Base-by-base conservation (phyloP, 2,888 invertebrate genomes). In the Ophion obscuratus region DNA sequence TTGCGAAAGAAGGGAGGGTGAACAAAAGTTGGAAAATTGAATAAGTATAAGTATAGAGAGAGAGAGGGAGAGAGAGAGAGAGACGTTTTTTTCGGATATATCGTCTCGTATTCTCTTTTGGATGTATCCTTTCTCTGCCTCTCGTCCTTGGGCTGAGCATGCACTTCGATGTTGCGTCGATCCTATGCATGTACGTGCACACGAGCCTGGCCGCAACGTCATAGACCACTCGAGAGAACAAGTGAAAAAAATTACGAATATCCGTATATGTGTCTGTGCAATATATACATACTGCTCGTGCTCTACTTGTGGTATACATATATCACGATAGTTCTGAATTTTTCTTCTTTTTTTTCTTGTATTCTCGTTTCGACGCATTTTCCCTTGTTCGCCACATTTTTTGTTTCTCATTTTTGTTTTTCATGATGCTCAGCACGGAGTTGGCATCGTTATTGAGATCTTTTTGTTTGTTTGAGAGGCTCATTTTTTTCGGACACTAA, bases 1-100 rank as follows among this genome's bases (percentile, higher is more conserved):
- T 17, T 53, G 53, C 53, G 53, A 14, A 70, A 79, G 40, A 75
- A 80, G 71, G 59, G 73, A 31, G 64, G 57, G 31, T 11, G 31
- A 40, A 10, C 53, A 71, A 76, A 68, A 75, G 59, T 53, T 53
- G 17, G 64, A 71, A 77, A 57, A 71, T 31, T 36, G 67, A 27
- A 66, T 66, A 83, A 73, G 40, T 57, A 31, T 71, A 77, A n/a
- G 62, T 44, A 89, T 89, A 82, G 88, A 83, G 75, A 86, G 87
- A 87, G 85, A 86, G 74, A 40, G 66, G 61, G 73, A 68, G 76
- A 75, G 61, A 77, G 85, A 81, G 81, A 85, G 83, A 83, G 57
- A 9, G 11, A 36, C 36, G n/a, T 83, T 53, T 53, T 53, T 17
- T 5, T 53, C 53, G 53, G 53, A 53, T 53, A 53, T 53, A 53